Conservation (phyloP, 2,888 invertebrate genomes). For the Tigriopus californicus region DNA sequence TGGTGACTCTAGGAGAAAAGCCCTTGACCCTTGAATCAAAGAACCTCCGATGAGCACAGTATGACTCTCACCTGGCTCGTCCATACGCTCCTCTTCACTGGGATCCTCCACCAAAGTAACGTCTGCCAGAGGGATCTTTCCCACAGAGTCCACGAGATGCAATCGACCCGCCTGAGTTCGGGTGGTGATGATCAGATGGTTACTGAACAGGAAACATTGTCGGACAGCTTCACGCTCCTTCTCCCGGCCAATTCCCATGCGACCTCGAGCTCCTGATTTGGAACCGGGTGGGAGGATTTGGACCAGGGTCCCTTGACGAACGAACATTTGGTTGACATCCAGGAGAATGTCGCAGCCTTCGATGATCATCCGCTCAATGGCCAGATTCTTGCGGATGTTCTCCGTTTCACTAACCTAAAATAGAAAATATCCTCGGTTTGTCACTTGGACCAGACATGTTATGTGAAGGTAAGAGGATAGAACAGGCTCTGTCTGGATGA, state of each 20-base stretch:
- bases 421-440: too few relatives aligned
- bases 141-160: slow-evolving; percentile 62
- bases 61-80: slow-evolving; percentile 23
- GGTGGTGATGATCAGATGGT: slow-evolving; percentile 39
- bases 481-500: too few relatives aligned
- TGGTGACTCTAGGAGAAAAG: slow-evolving; percentile 31
- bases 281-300: slow-evolving; percentile 30
- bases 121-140: slow-evolving; percentile 61
- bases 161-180: slow-evolving; percentile 45
- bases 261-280: slow-evolving; percentile 37
- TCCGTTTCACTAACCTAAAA: slow-evolving; percentile 68
- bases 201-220: slow-evolving; percentile 76
- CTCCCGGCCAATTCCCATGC: slow-evolving; percentile 38
- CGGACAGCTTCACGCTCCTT: slow-evolving; percentile 48
- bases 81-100: slow-evolving; percentile 32
- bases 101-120: slow-evolving; percentile 73
- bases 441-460: too few relatives aligned
- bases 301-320: slow-evolving; percentile 14
- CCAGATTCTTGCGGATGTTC: slow-evolving; percentile 69
- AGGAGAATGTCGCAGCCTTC: slow-evolving; percentile 80
- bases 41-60: too few relatives aligned
- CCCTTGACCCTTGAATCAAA: too few relatives aligned
- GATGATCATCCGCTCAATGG: slow-evolving; percentile 79
- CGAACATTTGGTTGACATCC: slow-evolving; percentile 53
- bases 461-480: too few relatives aligned